Percentiles rank a stretch among this genome's conserved stretches.
Conservation (phyloP, 2,797 vertebrate genomes). For the Smutsia gigantea region DNA sequence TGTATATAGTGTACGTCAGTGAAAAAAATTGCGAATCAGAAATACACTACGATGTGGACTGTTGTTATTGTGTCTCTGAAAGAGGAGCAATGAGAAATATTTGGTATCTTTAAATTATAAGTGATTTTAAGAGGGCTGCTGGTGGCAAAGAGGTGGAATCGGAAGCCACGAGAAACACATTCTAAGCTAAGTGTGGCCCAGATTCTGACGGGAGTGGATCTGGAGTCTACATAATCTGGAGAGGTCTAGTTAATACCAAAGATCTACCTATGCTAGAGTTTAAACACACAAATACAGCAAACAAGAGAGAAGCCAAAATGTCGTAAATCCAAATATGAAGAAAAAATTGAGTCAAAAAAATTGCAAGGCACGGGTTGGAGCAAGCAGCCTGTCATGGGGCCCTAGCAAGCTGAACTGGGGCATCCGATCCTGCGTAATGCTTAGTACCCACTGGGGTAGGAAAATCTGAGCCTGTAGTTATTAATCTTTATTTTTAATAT, state of each 20-base stretch:
- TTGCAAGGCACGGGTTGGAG: neutral
- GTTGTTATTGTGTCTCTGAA: constrained; percentile 21
- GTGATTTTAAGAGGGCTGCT: neutral
- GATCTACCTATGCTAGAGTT: neutral
- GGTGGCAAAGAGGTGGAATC: neutral
- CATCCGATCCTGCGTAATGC: neutral
- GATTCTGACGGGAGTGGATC: neutral
- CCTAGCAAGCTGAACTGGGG: neutral
- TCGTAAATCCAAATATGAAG: neutral
- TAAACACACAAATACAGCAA: neutral
- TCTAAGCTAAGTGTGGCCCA: neutral
- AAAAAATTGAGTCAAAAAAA: neutral
- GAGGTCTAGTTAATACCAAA: neutral
- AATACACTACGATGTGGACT: neutral
- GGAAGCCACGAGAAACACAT: neutral
- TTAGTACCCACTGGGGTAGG: accelerated
- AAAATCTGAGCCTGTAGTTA: neutral
- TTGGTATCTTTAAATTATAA: neutral
- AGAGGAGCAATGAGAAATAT: constrained; percentile 18
- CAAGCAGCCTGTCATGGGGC: neutral
- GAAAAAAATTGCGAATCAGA: constrained; percentile 58
- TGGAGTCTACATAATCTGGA: neutral
- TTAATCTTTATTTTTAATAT: neutral
- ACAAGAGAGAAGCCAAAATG: neutral
- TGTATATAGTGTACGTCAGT: neutral